Evolutionary conservation across 2,888 invertebrate species (phyloP), one percentile per base, ranked within the genome.

Genomic region (Smittia sp.): DNA sequence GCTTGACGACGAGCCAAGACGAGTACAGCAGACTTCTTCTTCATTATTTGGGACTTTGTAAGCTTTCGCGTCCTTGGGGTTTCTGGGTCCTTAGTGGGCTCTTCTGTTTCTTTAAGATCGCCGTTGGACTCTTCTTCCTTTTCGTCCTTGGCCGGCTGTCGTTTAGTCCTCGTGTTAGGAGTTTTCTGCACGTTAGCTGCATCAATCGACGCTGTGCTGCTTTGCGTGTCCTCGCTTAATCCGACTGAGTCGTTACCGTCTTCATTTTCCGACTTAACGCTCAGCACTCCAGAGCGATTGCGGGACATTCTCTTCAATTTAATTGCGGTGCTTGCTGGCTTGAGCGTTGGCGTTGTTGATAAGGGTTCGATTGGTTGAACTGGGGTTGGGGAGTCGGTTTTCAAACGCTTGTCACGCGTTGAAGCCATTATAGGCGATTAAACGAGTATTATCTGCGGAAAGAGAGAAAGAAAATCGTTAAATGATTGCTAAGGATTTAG

Each of bases 341-440:
- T 73, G 11, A 62, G 15, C 22, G 74, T 74, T 24, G 75, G 66
- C 6, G 58, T 58, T 22, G 74, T 74, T 69, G 75, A 20, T 68
- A 72, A 7, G 75, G 74, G 1, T 74, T 68, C 24, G 72, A 75
- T 27, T 25, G 41, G 32, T 20, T 54, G 25, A 15, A 65, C 52
- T 38, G 74, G 70, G 15, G 77, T 77, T 22, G 79, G 77, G 25
- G 78, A 77, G 38, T 78, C 78, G 4, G 78, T 75, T 72, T 78
- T 78, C 58, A 74, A 46, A 52, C 74, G 72, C 46, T 54, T 58
- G 52, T 75, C 74, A 6, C 75, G 69, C 9, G 75, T 74, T 63
- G 74, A 52, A 52, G 73, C 69, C 75, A 74, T 75, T 54, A 32
- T 6, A 6, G 32, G 9, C 9, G 32, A 32, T 46, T 46, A 6